Percentiles rank a stretch among this genome's conserved stretches.
Conservation (phyloP, 2,888 invertebrate species). For the Daptonema setosum region DNA sequence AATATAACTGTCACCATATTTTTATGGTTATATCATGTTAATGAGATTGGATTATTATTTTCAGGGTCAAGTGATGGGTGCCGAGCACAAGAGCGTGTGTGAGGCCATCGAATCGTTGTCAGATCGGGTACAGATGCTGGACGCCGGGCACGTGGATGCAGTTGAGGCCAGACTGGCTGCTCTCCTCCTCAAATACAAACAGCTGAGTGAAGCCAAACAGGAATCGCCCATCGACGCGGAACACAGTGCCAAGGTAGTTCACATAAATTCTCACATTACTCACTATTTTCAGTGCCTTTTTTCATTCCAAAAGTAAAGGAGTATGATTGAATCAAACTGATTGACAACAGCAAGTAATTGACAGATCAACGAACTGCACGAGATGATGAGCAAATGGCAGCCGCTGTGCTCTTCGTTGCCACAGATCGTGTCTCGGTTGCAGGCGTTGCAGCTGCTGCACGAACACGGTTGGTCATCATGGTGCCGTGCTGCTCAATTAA, state of each 20-base stretch:
- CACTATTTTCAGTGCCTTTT: too few species aligned
- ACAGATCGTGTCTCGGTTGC: constrained; percentile 57
- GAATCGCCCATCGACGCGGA: too few species aligned
- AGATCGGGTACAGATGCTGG: constrained; percentile 42
- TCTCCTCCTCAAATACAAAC: constrained; percentile 29
- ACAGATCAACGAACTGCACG: constrained; percentile 60
- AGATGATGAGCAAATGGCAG: constrained; percentile 63
- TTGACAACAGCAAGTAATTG: too few species aligned
- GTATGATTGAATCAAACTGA: too few species aligned
- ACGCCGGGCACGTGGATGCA: constrained; percentile 55
- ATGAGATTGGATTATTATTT: too few species aligned
- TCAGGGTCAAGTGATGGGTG: too few species aligned
- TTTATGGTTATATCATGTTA: too few species aligned
- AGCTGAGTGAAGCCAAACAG: too few species aligned
- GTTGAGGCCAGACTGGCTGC: constrained; percentile 57
- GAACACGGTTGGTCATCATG: constrained; percentile 47
- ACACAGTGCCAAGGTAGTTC: too few species aligned
- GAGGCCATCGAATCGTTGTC: neutral
- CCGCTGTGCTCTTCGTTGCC: constrained; percentile 54
- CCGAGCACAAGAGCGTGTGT: neutral
- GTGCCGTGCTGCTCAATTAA: neutral
- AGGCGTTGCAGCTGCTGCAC: constrained; percentile 62
- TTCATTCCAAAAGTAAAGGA: too few species aligned
- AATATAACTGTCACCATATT: too few species aligned
- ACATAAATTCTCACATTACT: too few species aligned